phyloP scores from a whole-genome alignment of 30 jellyfish, hydroid and myxozoan genomes.

The Phacellophora camtschatica region DNA sequence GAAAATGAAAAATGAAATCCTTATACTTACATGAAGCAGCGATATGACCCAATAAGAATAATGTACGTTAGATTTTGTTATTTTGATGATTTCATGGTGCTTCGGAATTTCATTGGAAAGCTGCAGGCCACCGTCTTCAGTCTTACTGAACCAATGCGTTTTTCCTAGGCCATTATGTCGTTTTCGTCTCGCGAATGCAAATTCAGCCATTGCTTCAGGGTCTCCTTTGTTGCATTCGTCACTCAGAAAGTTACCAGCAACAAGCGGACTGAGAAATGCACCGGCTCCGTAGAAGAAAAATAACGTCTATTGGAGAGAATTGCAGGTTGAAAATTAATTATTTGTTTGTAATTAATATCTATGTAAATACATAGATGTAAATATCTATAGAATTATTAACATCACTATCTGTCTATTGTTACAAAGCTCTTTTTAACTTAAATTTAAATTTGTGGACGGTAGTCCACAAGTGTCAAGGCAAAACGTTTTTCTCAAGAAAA shows the following conservation, averaged over 20 bases:
- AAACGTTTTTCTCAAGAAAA: too few species aligned
- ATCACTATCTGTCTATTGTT: too few species aligned
- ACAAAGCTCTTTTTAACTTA: too few species aligned
- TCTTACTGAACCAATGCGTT: constrained; percentile 75
- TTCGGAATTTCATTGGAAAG: constrained; percentile 46
- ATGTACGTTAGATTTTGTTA: constrained; percentile 80
- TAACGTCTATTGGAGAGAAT: constrained; percentile 66
- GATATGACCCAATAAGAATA: constrained; percentile 87
- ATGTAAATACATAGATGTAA: too few species aligned
- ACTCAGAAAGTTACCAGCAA: constrained; percentile 94
- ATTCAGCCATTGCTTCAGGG: constrained; percentile 66
- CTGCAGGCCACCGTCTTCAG: constrained; percentile 41
- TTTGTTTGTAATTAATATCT: too few species aligned
- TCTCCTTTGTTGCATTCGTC: constrained; percentile 96
- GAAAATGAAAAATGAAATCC: too few species aligned
- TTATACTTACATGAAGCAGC: constrained; percentile 70
- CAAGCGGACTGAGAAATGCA: constrained; percentile 97
- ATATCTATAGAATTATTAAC: too few species aligned
- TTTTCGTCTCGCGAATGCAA: constrained; percentile 90
- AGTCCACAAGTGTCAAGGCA: too few species aligned
- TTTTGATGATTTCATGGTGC: constrained; percentile 64
- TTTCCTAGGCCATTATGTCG: constrained; percentile 88
- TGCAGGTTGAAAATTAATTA: too few species aligned
- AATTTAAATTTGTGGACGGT: too few species aligned
- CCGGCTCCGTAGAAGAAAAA: constrained; percentile 98